phyloP scores from a whole-genome alignment of 64 coral and sea anemone genomes.

The Montipora capricornis region DNA sequence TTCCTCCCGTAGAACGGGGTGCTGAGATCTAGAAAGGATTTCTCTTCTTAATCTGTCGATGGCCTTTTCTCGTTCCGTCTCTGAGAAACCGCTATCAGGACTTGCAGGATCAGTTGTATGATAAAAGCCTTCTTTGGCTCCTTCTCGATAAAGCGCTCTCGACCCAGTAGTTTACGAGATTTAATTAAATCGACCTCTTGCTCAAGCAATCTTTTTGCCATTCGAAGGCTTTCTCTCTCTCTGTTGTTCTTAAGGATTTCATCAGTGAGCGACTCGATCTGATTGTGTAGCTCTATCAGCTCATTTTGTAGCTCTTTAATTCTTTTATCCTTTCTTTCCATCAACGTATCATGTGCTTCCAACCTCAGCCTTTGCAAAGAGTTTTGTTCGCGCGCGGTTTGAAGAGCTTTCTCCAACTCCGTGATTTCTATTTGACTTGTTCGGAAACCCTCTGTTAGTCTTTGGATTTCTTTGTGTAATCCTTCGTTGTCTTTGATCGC shows the following conservation, averaged over 20 bases:
- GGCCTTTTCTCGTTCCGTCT: constrained; percentile 66
- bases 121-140: background rate
- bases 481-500: constrained; percentile 13
- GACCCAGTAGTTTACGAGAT: constrained; percentile 42
- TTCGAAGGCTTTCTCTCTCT: constrained; percentile 67
- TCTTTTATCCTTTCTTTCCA: constrained; percentile 80
- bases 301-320: constrained; percentile 89
- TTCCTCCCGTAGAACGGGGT: constrained; percentile 25
- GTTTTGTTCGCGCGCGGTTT: constrained; percentile 61
- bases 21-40: constrained; percentile 21
- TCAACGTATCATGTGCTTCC: constrained; percentile 64
- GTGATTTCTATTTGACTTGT: constrained; percentile 41
- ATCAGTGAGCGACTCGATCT: constrained; percentile 86
- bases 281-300: constrained; percentile 74
- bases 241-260: constrained; percentile 84
- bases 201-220: constrained; percentile 70
- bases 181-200: constrained; percentile 81
- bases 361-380: constrained; percentile 72
- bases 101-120: constrained; percentile 58
- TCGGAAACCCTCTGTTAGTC: constrained; percentile 22
- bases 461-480: constrained; percentile 13
- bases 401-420: constrained; percentile 61
- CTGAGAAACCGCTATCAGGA: constrained; percentile 88
- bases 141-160: background rate
- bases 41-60: constrained; percentile 51